Evolutionary conservation across 2,888 invertebrate species (phyloP), one percentile per base, ranked within the genome.

Genomic region (Ctena decussata): DNA sequence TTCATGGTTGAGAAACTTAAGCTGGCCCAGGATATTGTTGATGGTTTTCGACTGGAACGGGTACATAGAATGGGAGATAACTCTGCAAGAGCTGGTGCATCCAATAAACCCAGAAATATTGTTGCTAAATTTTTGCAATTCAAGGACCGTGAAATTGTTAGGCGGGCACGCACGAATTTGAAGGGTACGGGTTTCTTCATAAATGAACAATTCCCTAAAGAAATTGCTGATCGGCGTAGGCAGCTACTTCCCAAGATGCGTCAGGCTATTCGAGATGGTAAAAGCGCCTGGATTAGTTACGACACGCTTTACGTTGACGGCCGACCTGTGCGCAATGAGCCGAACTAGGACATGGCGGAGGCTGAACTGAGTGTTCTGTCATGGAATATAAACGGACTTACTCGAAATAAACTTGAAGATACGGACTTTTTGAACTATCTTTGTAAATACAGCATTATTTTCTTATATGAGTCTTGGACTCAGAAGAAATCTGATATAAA

Each of bases 391-490:
- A 24, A 73, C 24, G 73, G 73, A 18, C 49, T 73, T 37, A 46
- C 44, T 3, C 44, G 24, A n/a, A 3, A 35, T 32, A 73, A 73
- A 30, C 46, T 73, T 44, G 73, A 73, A 73, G 73, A 73, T 41
- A 11, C 5, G 3, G 46, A 46, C 30, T 73, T 73, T 73, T 37
- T 73, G 11, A 35, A 27, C 30, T n/a, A n/a, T 27, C 32, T 32
- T 12, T 57, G 27, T 32, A 30, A 57, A 46, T 18, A 35, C 32
- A 32, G 44, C 53, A 79, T 79, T 35, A 53, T 79, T 8, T 79
- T 79, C 72, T 37, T 79, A 11, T 79, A 49, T 37, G 79, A 79
- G 39, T 35, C 79, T n/a, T 79, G 79, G 72, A 41, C 79, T 11
- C 37, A 72, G 24, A 57, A 35, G 24, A 24, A 5, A n/a, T 37